These are phyloP conservation scores for Podiceps cristatus DNA, from an alignment of 2,113 vertebrate genomes.

Conservation along the genomic window DNA sequence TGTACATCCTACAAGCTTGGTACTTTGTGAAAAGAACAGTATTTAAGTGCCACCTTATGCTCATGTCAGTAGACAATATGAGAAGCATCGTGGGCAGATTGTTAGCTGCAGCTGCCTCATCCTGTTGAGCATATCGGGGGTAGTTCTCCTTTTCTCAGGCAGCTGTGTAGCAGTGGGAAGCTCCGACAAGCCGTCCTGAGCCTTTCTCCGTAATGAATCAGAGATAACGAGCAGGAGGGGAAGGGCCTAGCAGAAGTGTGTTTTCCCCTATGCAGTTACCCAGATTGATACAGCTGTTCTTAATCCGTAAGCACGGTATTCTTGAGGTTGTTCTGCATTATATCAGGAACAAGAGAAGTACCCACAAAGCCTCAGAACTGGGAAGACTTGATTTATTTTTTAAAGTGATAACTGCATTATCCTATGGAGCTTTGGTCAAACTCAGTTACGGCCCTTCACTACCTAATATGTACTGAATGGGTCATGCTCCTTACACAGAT, in stretches of 20 bases:
- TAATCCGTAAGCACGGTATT: neutral
- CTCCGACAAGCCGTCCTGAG: neutral
- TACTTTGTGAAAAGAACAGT: neutral
- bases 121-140: neutral
- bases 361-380: neutral
- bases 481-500: neutral
- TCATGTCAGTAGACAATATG: neutral
- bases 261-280: neutral
- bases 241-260: neutral
- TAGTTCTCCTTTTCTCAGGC: neutral
- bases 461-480: neutral
- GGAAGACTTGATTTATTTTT: neutral
- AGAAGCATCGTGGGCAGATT: neutral
- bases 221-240: neutral
- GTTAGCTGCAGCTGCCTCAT: neutral
- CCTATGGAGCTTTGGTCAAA: neutral
- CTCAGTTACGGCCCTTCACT: neutral
- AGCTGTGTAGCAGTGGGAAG: neutral
- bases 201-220: neutral
- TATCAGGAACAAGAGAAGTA: neutral
- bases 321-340: neutral
- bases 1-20: neutral
- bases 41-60: neutral
- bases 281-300: neutral
- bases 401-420: neutral